Conservation (phyloP, 2,797 vertebrate species). For the Eupleurogrammus muticus region DNA sequence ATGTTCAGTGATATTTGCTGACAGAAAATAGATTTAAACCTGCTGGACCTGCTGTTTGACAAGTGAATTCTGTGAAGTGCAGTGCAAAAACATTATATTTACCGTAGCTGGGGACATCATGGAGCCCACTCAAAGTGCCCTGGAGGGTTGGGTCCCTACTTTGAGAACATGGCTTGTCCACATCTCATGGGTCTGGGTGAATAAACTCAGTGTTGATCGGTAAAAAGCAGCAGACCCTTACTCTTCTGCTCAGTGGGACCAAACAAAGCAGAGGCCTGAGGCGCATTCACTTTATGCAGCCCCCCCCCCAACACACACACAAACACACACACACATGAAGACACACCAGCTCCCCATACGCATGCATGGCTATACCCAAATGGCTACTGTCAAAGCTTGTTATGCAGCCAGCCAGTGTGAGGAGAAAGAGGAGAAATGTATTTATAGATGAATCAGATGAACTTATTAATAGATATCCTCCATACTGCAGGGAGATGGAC, state of each 20-base stretch:
- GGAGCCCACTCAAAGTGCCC: background rate
- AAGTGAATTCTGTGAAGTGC: constrained; percentile 6
- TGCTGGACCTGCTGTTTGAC: background rate
- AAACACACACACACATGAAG: constrained; percentile 5
- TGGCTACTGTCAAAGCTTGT: constrained; percentile 61
- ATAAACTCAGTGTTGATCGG: background rate
- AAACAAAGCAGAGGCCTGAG: constrained; percentile 25
- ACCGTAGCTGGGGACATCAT: background rate
- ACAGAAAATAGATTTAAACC: background rate
- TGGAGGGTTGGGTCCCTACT: background rate
- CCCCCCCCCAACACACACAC: background rate
- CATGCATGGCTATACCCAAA: constrained; percentile 44
- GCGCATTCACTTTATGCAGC: constrained; percentile 24
- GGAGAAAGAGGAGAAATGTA: constrained; percentile 70
- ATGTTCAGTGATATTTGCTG: background rate
- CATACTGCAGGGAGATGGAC: constrained; percentile 66
- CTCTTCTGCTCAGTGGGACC: constrained; percentile 13
- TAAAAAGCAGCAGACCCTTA: constrained; percentile 7
- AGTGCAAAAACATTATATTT: constrained; percentile 12
- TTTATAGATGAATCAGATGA: constrained; percentile 79
- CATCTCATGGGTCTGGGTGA: background rate
- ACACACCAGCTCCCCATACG: background rate
- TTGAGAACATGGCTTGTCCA: too few species aligned
- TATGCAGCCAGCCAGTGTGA: constrained; percentile 49
- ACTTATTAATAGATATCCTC: constrained; percentile 78